These are phyloP conservation scores for Pachliopta kotzebuea DNA, from an alignment of 2,888 invertebrate genomes.

Conservation along the genomic window DNA sequence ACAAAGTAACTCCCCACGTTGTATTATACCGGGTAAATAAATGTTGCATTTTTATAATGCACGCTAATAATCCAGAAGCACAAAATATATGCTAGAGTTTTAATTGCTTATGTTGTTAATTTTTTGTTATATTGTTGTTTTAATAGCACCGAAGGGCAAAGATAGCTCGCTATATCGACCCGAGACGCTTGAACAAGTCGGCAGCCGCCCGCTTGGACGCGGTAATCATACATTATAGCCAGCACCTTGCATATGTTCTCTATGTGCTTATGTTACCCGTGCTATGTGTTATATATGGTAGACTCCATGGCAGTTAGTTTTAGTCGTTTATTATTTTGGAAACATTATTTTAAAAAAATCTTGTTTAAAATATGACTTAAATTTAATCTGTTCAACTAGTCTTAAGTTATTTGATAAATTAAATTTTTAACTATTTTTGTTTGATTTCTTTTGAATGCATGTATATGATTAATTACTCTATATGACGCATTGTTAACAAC, in stretches of 20 bases:
- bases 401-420: not conserved
- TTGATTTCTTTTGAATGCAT: not conserved
- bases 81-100: constrained; percentile 28
- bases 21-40: constrained; percentile 69
- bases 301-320: constrained; percentile 29
- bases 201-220: constrained; percentile 68
- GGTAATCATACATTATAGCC: constrained; percentile 56
- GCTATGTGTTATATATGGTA: constrained; percentile 34
- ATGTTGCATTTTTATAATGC: constrained; percentile 44
- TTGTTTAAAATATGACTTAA: no score
- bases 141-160: constrained; percentile 75
- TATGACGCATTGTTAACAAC: not conserved
- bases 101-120: constrained; percentile 31
- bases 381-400: not conserved
- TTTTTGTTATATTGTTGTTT: constrained; percentile 50
- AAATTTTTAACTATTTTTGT: not conserved
- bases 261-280: constrained; percentile 41
- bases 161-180: constrained; percentile 74
- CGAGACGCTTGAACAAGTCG: constrained; percentile 70
- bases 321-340: no score
- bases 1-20: constrained; percentile 70
- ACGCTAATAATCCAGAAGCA: constrained; percentile 36
- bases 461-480: not conserved
- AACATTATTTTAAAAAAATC: no score
- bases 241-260: constrained; percentile 57